These are phyloP conservation scores for Crax fasciolata DNA, from an alignment of 2,797 vertebrate genomes.

Conservation along the genomic window DNA sequence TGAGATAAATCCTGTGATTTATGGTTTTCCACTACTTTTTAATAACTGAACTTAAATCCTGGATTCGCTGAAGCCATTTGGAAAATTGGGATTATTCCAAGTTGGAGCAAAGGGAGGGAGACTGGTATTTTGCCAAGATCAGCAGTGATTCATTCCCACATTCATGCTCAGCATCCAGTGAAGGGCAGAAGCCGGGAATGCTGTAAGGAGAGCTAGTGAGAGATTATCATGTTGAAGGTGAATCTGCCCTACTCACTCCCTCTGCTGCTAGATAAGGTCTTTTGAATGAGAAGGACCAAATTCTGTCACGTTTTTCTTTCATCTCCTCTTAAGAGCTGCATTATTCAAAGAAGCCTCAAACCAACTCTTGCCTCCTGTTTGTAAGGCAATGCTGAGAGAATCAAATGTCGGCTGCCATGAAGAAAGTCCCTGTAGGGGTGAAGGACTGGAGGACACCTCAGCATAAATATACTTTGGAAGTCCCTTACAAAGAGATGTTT, in stretches of 20 bases:
- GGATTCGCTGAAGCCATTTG: slow-evolving; percentile 76
- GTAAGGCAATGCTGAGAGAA: background rate
- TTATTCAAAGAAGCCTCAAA: slow-evolving; percentile 10
- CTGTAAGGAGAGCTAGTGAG: slow-evolving; percentile 72
- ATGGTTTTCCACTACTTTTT: slow-evolving; percentile 72
- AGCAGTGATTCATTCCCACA: slow-evolving; percentile 78
- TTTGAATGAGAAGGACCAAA: slow-evolving; percentile 55
- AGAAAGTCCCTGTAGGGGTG: background rate
- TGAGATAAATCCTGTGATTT: slow-evolving; percentile 72
- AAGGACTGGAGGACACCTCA: slow-evolving; percentile 47
- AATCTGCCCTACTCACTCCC: slow-evolving; percentile 59
- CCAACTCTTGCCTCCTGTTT: background rate
- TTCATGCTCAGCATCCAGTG: slow-evolving; percentile 75
- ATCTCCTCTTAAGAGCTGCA: background rate
- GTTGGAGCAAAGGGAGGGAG: slow-evolving; percentile 74
- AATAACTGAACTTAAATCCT: slow-evolving; percentile 74
- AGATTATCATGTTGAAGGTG: slow-evolving; percentile 76
- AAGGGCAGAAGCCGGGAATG: slow-evolving; percentile 75
- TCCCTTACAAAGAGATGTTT: slow-evolving; percentile 61
- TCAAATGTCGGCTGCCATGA: background rate
- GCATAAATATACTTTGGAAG: slow-evolving; percentile 54
- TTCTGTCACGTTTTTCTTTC: slow-evolving; percentile 38
- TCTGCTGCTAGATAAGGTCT: slow-evolving; percentile 66
- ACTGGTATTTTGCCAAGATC: slow-evolving; percentile 76
- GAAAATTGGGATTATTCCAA: slow-evolving; percentile 79